Evolutionary conservation across 1,140 invertebrate species (phyloP).

Genomic region (Chrysomallon squamiferum): DNA sequence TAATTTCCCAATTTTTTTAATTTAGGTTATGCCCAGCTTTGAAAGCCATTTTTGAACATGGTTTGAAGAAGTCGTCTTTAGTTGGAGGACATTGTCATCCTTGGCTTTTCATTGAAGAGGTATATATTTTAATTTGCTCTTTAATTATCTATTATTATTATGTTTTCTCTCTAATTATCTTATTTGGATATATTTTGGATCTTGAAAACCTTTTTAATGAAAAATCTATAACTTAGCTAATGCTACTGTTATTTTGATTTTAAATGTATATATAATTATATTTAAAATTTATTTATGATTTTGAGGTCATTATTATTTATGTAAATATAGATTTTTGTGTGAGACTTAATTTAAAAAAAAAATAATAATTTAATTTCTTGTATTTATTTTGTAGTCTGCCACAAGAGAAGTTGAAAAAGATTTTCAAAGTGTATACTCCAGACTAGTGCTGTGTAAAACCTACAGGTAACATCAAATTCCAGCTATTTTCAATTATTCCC

Average conservation of each 20-base stretch:
- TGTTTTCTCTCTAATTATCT: too few species aligned
- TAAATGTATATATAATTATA: background rate
- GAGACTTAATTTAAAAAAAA: too few species aligned
- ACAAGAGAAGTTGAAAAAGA: constrained; percentile 96
- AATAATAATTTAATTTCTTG: too few species aligned
- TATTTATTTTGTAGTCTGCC: too few species aligned
- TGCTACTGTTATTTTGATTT: too few species aligned
- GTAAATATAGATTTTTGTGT: too few species aligned
- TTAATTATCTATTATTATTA: too few species aligned
- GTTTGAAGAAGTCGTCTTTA: constrained; percentile 83
- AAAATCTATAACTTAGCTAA: too few species aligned
- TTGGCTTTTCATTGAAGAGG: constrained; percentile 98
- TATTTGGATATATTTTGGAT: too few species aligned
- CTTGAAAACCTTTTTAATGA: too few species aligned
- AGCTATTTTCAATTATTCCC: constrained; percentile 1
- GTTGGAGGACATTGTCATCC: constrained; percentile 92
- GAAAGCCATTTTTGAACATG: constrained; percentile 94
- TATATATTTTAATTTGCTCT: constrained; percentile 24
- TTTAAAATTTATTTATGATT: background rate
- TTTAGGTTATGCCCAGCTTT: constrained; percentile 84
- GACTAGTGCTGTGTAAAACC: constrained; percentile 96
- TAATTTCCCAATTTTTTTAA: too few species aligned
- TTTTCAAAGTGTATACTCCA: constrained; percentile 96
- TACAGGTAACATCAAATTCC: constrained; percentile 71
- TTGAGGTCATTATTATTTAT: constrained; percentile 12